phyloP scores from a whole-genome alignment of 2,797 vertebrate genomes.

The Macroramphosus scolopax region DNA sequence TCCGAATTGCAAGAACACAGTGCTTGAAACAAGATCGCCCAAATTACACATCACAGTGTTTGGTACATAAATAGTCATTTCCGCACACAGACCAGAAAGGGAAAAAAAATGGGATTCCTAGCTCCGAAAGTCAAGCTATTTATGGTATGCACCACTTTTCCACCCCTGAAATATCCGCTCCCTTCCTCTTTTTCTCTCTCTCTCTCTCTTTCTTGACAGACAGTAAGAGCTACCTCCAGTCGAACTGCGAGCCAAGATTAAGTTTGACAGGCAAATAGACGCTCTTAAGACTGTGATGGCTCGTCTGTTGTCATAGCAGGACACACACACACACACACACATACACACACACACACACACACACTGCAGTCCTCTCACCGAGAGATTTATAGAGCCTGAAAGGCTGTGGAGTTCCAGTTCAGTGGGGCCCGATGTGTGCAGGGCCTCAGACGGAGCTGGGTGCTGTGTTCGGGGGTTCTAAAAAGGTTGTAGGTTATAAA shows the following conservation, averaged over 20 bases:
- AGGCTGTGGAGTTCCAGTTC: conserved; percentile 49
- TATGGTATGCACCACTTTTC: conserved; percentile 67
- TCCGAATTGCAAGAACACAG: conserved; percentile 55
- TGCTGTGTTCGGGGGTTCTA: conserved; percentile 54
- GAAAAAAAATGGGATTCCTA: conserved; percentile 61
- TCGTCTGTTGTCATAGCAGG: conserved; percentile 60
- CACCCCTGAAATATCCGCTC: conserved; percentile 56
- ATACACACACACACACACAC: conserved; percentile 2
- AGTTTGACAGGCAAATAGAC: conserved; percentile 68
- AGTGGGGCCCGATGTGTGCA: conserved; percentile 35
- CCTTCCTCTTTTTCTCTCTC: conserved; percentile 13
- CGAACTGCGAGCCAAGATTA: conserved; percentile 56
- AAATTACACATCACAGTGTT: conserved; percentile 70
- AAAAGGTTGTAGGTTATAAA: conserved; percentile 76
- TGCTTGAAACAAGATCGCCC: conserved; percentile 61
- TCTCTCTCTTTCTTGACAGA: conserved; percentile 49
- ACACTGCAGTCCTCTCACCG: conserved; percentile 19
- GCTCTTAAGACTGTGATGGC: conserved; percentile 52
- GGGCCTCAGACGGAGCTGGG: conserved; percentile 41
- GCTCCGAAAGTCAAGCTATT: conserved; percentile 72
- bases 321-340: conserved; percentile 8
- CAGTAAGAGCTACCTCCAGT: conserved; percentile 59
- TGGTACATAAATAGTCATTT: conserved; percentile 71
- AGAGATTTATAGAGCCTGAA: conserved; percentile 61
- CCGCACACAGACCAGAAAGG: conserved; percentile 47